phyloP scores from a whole-genome alignment of 1,140 invertebrate genomes.

The Pseudomyrmex concolor region DNA sequence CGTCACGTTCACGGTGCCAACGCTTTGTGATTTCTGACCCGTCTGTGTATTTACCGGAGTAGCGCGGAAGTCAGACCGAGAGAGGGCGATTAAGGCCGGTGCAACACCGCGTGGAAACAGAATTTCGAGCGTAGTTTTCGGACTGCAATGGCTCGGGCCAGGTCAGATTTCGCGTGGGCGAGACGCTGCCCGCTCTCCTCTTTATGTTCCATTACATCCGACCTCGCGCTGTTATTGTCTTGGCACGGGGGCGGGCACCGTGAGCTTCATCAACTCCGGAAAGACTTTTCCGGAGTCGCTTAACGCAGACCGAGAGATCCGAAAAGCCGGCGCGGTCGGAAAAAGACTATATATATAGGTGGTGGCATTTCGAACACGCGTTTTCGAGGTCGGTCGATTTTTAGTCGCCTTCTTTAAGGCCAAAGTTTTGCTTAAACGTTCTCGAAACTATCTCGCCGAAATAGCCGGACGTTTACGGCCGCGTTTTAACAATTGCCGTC shows the following conservation, averaged over 20 bases:
- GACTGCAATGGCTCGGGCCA: slow-evolving; percentile 47
- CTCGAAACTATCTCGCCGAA: neutral
- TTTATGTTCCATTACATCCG: slow-evolving; percentile 49
- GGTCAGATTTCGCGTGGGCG: too few species aligned
- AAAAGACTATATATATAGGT: neutral
- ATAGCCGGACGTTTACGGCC: slow-evolving; percentile 24
- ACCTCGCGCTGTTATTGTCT: slow-evolving; percentile 45
- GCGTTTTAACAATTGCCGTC: neutral
- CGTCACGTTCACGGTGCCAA: slow-evolving; percentile 43
- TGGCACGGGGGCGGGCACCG: slow-evolving; percentile 16
- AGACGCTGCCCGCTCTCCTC: neutral
- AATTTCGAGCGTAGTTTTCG: slow-evolving; percentile 53
- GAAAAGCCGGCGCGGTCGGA: neutral
- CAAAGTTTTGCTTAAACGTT: slow-evolving; percentile 35
- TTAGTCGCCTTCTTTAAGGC: neutral
- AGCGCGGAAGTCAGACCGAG: slow-evolving; percentile 26
- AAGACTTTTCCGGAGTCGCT: slow-evolving; percentile 50
- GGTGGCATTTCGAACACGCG: slow-evolving; percentile 18
- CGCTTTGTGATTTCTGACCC: slow-evolving; percentile 57
- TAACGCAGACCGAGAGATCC: neutral
- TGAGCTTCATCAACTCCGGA: slow-evolving; percentile 47
- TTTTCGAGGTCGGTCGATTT: slow-evolving; percentile 3
- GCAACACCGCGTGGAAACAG: slow-evolving; percentile 46
- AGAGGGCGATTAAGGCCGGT: slow-evolving; percentile 51
- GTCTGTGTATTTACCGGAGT: slow-evolving; percentile 10